Conservation (phyloP, 2,888 invertebrate species). For the Trypoxylon attenuatum region DNA sequence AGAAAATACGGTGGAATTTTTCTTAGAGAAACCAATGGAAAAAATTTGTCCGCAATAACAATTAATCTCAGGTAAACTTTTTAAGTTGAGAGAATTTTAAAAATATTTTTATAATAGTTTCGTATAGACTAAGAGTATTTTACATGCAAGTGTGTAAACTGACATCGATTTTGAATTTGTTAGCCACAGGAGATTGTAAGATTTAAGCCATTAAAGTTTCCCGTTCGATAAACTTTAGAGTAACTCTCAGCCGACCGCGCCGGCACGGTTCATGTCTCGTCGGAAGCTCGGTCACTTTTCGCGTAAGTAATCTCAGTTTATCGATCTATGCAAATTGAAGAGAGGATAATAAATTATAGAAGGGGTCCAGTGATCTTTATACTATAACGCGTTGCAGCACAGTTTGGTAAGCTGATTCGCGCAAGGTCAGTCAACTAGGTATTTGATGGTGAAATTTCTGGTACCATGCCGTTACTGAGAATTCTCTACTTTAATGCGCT, state of each 20-base stretch:
- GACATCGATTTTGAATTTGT: constrained; percentile 1
- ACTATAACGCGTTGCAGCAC: constrained; percentile 7
- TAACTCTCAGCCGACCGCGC: not conserved
- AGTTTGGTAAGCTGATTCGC: constrained; percentile 15
- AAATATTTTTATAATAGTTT: no score
- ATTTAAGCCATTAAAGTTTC: constrained; percentile 1
- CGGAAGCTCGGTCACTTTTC: constrained; percentile 6
- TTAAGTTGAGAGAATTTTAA: no score
- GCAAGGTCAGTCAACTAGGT: constrained; percentile 20
- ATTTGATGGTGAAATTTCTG: constrained; percentile 12
- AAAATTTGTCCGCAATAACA: no score
- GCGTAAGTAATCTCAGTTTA: constrained; percentile 29
- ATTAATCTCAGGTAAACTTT: no score
- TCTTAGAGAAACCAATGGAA: not conserved
- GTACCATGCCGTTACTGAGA: not conserved
- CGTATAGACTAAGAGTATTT: no score
- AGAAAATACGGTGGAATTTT: constrained; percentile 1
- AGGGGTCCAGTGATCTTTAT: constrained; percentile 15
- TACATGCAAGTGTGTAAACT: no score
- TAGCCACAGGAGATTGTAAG: not conserved
- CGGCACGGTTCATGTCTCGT: not conserved
- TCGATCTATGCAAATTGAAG: constrained; percentile 47
- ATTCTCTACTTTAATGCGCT: constrained; percentile 16
- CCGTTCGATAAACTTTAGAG: constrained; percentile 4
- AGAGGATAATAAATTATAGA: constrained; percentile 21